Percentiles rank a stretch among this genome's conserved stretches.
These are phyloP conservation scores for Drosophila teissieri DNA, from an alignment of 1,140 invertebrate species.

Conservation along the genomic window DNA sequence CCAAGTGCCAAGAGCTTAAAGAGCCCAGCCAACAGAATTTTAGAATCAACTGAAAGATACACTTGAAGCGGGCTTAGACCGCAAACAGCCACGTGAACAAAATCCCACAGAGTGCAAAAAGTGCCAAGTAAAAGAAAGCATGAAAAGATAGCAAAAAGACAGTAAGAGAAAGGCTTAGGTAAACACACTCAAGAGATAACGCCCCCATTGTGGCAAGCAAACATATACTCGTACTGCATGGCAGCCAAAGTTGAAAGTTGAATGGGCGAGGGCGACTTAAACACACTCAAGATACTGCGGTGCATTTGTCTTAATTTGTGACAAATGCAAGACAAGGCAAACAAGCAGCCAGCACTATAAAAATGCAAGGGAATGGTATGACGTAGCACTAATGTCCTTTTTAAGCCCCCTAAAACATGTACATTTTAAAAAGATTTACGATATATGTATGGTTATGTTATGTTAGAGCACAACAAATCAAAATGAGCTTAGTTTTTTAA, in stretches of 20 bases:
- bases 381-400: background rate
- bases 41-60: conserved; percentile 35
- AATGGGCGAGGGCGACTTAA: conserved; percentile 18
- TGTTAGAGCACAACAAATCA: too few species aligned
- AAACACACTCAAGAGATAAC: conserved; percentile 68
- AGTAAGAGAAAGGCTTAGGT: conserved; percentile 58
- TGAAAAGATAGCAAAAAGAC: conserved; percentile 18
- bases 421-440: background rate
- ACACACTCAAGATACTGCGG: conserved; percentile 37
- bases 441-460: too few species aligned
- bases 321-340: conserved; percentile 70
- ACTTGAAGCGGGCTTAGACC: conserved; percentile 34
- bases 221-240: conserved; percentile 2
- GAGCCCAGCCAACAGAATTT: conserved; percentile 28
- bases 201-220: conserved; percentile 47
- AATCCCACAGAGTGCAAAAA: conserved; percentile 15
- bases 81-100: conserved; percentile 21
- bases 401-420: background rate
- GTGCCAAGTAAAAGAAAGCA: conserved; percentile 5
- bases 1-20: conserved; percentile 59
- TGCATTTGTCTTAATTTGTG: conserved; percentile 79
- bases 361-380: conserved; percentile 12
- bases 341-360: conserved; percentile 36
- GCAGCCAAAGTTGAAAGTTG: background rate
- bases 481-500: too few species aligned